phyloP scores from a whole-genome alignment of 2,113 vertebrate genomes.

The Calidris pugnax region DNA sequence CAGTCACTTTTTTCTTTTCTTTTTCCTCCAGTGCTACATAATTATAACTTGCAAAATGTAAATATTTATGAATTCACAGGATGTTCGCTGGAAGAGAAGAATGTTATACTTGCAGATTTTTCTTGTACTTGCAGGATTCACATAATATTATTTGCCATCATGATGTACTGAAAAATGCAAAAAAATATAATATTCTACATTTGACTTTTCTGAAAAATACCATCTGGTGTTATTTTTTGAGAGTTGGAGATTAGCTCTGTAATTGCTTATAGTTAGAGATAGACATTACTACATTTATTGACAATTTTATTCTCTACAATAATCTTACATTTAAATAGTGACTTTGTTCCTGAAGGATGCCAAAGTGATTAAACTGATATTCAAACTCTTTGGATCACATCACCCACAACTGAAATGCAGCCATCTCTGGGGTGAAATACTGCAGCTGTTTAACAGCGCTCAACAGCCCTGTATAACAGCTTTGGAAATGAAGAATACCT shows the following conservation, averaged over 20 bases:
- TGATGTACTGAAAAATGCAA: slow-evolving; percentile 68
- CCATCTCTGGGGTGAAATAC: slow-evolving; percentile 58
- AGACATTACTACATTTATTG: slow-evolving; percentile 69
- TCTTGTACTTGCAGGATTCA: slow-evolving; percentile 75
- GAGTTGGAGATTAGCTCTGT: slow-evolving; percentile 69
- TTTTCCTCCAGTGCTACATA: slow-evolving; percentile 72
- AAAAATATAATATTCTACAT: slow-evolving; percentile 73
- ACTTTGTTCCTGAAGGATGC: slow-evolving; percentile 57
- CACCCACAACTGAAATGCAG: slow-evolving; percentile 37
- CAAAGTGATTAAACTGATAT: slow-evolving; percentile 66
- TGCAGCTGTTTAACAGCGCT: slow-evolving; percentile 54
- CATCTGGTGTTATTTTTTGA: slow-evolving; percentile 76
- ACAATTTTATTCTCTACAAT: slow-evolving; percentile 64
- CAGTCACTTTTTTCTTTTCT: slow-evolving; percentile 52
- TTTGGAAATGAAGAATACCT: slow-evolving; percentile 28
- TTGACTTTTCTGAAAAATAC: slow-evolving; percentile 77
- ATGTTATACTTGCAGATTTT: slow-evolving; percentile 81
- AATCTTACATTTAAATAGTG: slow-evolving; percentile 64
- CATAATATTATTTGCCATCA: slow-evolving; percentile 76
- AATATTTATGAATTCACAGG: slow-evolving; percentile 86
- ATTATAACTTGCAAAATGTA: slow-evolving; percentile 84
- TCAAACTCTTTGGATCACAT: slow-evolving; percentile 47
- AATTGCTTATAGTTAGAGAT: slow-evolving; percentile 70
- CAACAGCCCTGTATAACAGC: background rate
- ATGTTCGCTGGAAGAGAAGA: slow-evolving; percentile 77